Evolutionary conservation across 2,113 vertebrate genomes (phyloP).

Genomic region (Rhynchomys soricoides): DNA sequence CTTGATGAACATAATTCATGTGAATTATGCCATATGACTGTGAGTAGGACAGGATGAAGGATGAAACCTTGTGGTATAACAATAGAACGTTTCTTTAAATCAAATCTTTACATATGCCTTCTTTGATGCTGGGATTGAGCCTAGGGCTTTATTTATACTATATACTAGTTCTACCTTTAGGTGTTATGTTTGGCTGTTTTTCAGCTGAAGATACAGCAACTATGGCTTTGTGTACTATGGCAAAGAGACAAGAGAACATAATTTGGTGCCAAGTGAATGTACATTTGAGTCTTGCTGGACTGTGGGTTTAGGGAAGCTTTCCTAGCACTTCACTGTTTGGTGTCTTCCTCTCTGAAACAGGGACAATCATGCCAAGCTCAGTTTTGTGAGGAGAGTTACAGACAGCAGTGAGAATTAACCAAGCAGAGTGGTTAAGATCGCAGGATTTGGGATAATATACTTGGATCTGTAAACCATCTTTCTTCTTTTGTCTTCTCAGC

Average conservation of each 20-base stretch:
- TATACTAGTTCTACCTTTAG: background rate
- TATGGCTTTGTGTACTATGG: background rate
- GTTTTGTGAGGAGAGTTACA: constrained; percentile 1
- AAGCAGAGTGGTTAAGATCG: background rate
- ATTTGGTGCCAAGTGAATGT: background rate
- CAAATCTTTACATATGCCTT: background rate
- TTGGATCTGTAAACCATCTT: background rate
- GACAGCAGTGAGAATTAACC: background rate
- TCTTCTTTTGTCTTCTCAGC: background rate
- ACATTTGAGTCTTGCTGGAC: constrained; percentile 4
- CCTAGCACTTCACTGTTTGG: background rate
- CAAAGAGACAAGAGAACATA: background rate
- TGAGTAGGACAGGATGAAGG: background rate
- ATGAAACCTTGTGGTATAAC: background rate
- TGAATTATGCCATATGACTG: background rate
- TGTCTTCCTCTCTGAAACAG: background rate
- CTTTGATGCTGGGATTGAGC: background rate
- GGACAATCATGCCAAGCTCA: background rate
- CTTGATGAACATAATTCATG: background rate
- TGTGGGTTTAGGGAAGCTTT: background rate
- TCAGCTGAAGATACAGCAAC: background rate
- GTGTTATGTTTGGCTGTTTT: background rate
- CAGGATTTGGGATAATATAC: background rate
- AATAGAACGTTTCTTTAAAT: background rate
- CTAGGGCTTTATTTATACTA: background rate